A percentile compares a stretch with the other conserved stretches of the same genome.
Evolutionary conservation across 2,888 invertebrate species (phyloP).

Genomic region (Amphipyra berbera): DNA sequence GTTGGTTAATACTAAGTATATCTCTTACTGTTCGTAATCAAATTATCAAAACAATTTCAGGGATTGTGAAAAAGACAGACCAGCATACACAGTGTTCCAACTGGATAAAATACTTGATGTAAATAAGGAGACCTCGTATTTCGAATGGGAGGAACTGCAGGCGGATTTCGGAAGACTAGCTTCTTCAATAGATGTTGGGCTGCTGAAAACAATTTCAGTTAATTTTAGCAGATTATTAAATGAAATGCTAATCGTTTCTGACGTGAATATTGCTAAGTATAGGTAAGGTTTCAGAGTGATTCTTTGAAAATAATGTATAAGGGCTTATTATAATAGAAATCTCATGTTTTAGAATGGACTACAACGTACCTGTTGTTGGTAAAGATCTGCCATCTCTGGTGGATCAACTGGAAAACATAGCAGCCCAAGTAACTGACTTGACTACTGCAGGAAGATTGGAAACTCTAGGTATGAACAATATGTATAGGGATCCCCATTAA

Average conservation of each 20-base stretch:
- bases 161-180: conserved; percentile 87
- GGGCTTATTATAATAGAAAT: no score
- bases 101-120: conserved; percentile 92
- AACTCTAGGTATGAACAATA: conserved; percentile 89
- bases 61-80: conserved; percentile 92
- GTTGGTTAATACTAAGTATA: no score
- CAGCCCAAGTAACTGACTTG: conserved; percentile 92
- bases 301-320: no score
- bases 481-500: no score
- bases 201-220: conserved; percentile 89
- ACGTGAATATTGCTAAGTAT: conserved; percentile 91
- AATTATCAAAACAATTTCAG: conserved; percentile 77
- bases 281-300: conserved; percentile 71
- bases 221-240: conserved; percentile 90
- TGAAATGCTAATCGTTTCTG: conserved; percentile 88
- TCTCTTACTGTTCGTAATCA: no score
- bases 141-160: conserved; percentile 91
- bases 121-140: conserved; percentile 91
- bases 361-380: conserved; percentile 90
- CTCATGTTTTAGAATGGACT: conserved; percentile 80
- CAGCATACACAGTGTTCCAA: conserved; percentile 93
- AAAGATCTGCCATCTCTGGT: conserved; percentile 91
- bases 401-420: conserved; percentile 91
- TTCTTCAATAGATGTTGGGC: conserved; percentile 87
- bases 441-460: conserved; percentile 93